A percentile compares a stretch with the other conserved stretches of the same genome.
Evolutionary conservation across 2,888 invertebrate genomes (phyloP).

Genomic region (Cancer borealis): DNA sequence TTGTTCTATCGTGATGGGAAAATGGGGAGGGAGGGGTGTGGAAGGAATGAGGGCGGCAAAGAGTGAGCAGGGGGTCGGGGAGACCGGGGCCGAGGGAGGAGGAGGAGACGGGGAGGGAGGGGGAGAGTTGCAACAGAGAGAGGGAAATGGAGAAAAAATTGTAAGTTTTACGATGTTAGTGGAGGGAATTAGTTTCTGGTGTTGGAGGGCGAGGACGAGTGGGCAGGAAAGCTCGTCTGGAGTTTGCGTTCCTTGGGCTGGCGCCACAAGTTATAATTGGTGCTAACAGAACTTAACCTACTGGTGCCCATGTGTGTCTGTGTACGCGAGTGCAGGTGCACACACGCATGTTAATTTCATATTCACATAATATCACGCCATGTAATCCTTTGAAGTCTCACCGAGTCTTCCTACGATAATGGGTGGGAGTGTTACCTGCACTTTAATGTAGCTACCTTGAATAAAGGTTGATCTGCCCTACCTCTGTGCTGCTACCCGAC

Average conservation of each 20-base stretch:
- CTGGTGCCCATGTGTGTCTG: slow-evolving; percentile 4
- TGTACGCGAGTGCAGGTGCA: not conserved
- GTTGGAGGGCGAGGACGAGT: slow-evolving; percentile 8
- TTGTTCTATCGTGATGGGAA: not conserved
- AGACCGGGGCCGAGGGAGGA: not conserved
- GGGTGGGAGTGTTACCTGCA: not conserved
- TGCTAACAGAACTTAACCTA: slow-evolving; percentile 47
- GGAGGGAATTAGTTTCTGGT: slow-evolving; percentile 30
- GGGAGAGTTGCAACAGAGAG: not conserved
- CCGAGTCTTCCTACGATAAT: not conserved
- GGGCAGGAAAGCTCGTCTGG: slow-evolving; percentile 2
- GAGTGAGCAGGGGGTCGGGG: not conserved
- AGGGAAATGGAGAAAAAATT: slow-evolving; percentile 10
- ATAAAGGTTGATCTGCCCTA: not conserved
- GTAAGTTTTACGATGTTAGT: slow-evolving; percentile 31
- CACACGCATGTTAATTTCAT: not conserved
- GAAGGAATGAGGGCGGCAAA: not conserved
- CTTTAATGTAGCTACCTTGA: not conserved
- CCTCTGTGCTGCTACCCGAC: not conserved
- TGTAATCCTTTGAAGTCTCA: not conserved
- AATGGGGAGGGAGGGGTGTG: slow-evolving; percentile 1
- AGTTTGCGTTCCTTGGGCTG: slow-evolving; percentile 47
- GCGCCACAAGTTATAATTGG: slow-evolving; percentile 53
- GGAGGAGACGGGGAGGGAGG: not conserved
- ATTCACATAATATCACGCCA: not conserved